Evolutionary conservation across 2,113 vertebrate genomes (phyloP), one percentile per base, ranked within the genome.

Genomic region (Scartelaos histophorus): DNA sequence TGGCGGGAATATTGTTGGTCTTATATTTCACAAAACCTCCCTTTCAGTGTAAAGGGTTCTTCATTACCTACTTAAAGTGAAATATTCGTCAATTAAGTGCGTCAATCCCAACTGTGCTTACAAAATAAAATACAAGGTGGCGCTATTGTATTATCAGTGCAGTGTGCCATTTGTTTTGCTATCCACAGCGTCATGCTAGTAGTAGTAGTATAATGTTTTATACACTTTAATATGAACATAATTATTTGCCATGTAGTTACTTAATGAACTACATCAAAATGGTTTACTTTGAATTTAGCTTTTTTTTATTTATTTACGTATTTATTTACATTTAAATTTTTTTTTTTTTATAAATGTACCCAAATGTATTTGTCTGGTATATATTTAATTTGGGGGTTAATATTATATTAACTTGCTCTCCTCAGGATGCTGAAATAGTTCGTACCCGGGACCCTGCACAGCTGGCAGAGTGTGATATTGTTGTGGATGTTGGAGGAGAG

Each of bases 401-500:
- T 64, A 7, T 65, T 73, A 35, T 64, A 7, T 65, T 73, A 65
- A n/a, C 71, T 1, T 67, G 75, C 3, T 5, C 47, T 69, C 6
- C 22, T 0, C 74, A 99, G 97, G 94, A 96, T 62, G 95, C 97
- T 0, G 93, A 96, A 84, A 95, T 99, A 7, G 66, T 97, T 49
- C 93, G 97, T 3, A 98, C 95, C 5, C 94, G 97, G 38, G 95
- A 97, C 51, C 91, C 95, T 0, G 79, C 92, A 15, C 79, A 70
- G 74, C 87, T 99, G 81, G 89, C 92, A 0, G 79, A 83, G 21
- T 98, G 97, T 17, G 95, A 98, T 0, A 75, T 99, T 12, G 95
- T 98, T 56, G 95, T 98, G 64, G 97, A 98, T 0, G 97, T 99
- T 24, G 97, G 97, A 11, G 97, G 96, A 16, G 95, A 93, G 68